Evolutionary conservation across 2,888 invertebrate species (phyloP), one percentile per base, ranked within the genome.

Genomic region (Portevinia maculata): DNA sequence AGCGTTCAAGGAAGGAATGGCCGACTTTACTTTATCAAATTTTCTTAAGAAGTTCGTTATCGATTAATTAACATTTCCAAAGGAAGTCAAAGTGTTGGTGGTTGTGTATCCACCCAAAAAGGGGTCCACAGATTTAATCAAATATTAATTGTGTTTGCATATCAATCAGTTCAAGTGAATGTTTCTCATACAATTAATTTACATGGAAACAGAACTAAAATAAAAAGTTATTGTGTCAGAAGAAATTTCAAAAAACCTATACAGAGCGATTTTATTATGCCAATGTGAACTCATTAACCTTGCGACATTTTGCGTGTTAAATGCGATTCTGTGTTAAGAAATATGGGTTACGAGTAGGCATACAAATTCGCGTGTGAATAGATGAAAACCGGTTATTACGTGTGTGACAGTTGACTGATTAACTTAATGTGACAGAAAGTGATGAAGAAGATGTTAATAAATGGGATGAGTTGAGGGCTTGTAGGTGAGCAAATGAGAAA

Each of bases 21-120:
- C 8, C 39, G 41, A 50, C 57, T n/a, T n/a, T n/a, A 67, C 57
- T 67, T 67, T 75, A 75, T 75, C 59, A 59, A 67, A n/a, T 75
- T 52, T 67, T 59, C 52, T 53, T 75, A 67, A 67, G 67, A 75
- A 53, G 28, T 74, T 57, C 34, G 15, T 52, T 65, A 75, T 75
- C 75, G 75, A 75, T 75, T 75, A 67, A 67, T 67, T 60, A 67
- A 75, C 74, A 57, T 48, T 64, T 55, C 48, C 41, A 2, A n/a
- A n/a, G n/a, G n/a, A n/a, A n/a, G n/a, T n/a, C n/a, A n/a, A n/a
- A n/a, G n/a, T n/a, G 21, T 39, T 39, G 41, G 17, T 13, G 44
- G 15, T 17, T 9, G 8, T 13, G 5, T 9, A 11, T 1, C 2
- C n/a, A 17, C 19, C 11, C 21, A 44, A 15, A 13, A 44, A 55